These are phyloP conservation scores for Drosophila santomea DNA, from an alignment of 1,140 invertebrate genomes.

Conservation along the genomic window DNA sequence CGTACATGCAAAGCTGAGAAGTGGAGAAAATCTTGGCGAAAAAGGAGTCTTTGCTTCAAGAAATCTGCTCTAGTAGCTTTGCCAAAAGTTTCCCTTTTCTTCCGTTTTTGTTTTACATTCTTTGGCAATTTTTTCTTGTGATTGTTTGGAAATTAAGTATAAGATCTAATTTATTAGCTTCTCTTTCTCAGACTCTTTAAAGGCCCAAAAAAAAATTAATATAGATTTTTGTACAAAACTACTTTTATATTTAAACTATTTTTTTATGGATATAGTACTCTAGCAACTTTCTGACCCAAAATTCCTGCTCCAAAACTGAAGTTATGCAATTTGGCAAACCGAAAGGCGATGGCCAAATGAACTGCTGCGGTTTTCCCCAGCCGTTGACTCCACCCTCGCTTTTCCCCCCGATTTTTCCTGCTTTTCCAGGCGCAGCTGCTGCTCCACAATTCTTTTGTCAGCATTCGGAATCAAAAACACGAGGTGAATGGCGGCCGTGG, in stretches of 20 bases:
- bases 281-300: neutral
- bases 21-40: neutral
- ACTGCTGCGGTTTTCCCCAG: constrained; percentile 29
- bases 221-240: too few species aligned
- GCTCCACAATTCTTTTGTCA: constrained; percentile 50
- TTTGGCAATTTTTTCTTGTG: constrained; percentile 5
- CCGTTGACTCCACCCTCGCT: constrained; percentile 10
- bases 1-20: neutral
- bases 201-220: neutral
- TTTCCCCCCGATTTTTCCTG: neutral
- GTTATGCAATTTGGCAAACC: constrained; percentile 72
- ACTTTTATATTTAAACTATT: too few species aligned
- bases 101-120: constrained; percentile 10
- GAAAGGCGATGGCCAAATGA: constrained; percentile 52
- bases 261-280: neutral
- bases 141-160: constrained; percentile 17
- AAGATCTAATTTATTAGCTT: constrained; percentile 14
- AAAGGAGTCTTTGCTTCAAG: constrained; percentile 23
- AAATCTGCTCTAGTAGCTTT: constrained; percentile 31
- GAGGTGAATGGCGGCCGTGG: constrained; percentile 45
- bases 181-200: neutral
- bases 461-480: constrained; percentile 42
- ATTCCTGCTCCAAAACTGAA: neutral
- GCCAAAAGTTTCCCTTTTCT: constrained; percentile 25
- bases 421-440: constrained; percentile 18